Conservation (phyloP, 2,797 vertebrate genomes). For the Enoplosus armatus region DNA sequence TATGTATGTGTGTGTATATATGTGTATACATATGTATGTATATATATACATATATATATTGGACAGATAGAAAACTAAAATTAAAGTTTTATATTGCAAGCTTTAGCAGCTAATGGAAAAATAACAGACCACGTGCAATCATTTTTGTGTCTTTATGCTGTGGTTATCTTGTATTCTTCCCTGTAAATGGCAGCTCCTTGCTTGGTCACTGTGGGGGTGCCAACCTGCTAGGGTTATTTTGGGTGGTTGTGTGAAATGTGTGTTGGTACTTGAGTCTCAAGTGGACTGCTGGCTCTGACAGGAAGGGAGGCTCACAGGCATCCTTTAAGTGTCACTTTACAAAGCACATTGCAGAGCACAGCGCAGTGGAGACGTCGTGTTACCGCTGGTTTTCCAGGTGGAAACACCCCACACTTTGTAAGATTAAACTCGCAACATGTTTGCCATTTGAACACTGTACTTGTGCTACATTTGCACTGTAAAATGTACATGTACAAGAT, state of each 20-base stretch:
- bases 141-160: slow-evolving; percentile 3
- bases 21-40: too few species aligned
- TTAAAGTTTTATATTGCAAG: slow-evolving; percentile 24
- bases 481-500: slow-evolving; percentile 2
- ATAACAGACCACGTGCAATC: slow-evolving; percentile 2
- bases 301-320: slow-evolving; percentile 73
- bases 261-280: slow-evolving; percentile 78
- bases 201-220: slow-evolving; percentile 34
- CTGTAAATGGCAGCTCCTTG: slow-evolving; percentile 47
- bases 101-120: slow-evolving; percentile 31
- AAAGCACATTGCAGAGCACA: slow-evolving; percentile 64
- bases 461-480: background rate
- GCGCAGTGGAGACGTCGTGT: slow-evolving; percentile 37
- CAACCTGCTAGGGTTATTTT: slow-evolving; percentile 71
- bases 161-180: slow-evolving; percentile 19
- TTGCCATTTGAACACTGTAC: slow-evolving; percentile 19
- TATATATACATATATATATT: slow-evolving; percentile 39
- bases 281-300: slow-evolving; percentile 75
- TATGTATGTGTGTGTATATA: too few species aligned
- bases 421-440: slow-evolving; percentile 37
- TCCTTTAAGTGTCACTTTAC: slow-evolving; percentile 77
- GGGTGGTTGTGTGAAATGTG: slow-evolving; percentile 73
- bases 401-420: slow-evolving; percentile 60
- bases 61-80: slow-evolving; percentile 17
- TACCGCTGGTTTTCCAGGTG: slow-evolving; percentile 44